Evolutionary conservation across 2,797 vertebrate genomes (phyloP).

Genomic region (Peromyscus melanophrys): DNA sequence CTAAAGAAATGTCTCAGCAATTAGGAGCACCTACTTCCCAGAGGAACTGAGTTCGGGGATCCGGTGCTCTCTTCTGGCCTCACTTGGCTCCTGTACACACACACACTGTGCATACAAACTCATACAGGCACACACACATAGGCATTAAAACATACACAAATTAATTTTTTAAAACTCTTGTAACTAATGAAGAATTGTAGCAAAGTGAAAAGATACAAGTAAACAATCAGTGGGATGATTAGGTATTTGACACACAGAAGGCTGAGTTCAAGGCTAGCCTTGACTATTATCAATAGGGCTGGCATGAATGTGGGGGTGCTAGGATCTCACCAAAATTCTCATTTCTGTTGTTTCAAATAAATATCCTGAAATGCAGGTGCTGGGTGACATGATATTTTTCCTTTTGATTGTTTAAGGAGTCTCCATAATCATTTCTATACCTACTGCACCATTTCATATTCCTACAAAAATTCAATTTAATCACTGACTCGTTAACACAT

Average conservation of each 20-base stretch:
- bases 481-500: not conserved
- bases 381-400: no score
- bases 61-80: not conserved
- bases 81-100: not conserved
- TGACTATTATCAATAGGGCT: not conserved
- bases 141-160: not conserved
- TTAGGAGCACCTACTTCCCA: not conserved
- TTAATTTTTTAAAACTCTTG: not conserved
- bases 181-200: not conserved
- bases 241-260: not conserved
- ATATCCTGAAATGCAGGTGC: not conserved
- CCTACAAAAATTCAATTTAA: not conserved
- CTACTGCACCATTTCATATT: not conserved
- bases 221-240: not conserved
- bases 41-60: not conserved
- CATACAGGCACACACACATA: not conserved
- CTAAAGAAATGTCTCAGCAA: not conserved
- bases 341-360: not conserved
- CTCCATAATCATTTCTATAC: not conserved
- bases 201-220: no score
- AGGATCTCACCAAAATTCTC: no score
- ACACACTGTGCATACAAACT: not conserved
- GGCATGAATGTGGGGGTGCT: not conserved
- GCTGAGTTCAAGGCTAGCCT: not conserved
- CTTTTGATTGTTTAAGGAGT: not conserved